phyloP scores from a whole-genome alignment of 35 echinoderm and acorn worm species.

The Lytechinus variegatus region DNA sequence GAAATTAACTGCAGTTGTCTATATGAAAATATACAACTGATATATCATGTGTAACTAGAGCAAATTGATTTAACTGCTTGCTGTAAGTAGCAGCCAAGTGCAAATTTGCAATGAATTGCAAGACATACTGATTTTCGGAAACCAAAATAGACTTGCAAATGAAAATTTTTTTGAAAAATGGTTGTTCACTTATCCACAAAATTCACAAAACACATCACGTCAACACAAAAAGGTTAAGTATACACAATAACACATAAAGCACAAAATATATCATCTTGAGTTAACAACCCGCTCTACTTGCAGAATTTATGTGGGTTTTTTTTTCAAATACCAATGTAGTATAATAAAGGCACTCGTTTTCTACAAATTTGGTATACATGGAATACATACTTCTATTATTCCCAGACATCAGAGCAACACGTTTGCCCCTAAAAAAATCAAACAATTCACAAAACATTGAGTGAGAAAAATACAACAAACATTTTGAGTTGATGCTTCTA shows the following conservation, averaged over 20 bases:
- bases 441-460: background rate
- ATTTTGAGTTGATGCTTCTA: background rate
- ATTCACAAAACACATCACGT: background rate
- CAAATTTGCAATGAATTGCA: no score
- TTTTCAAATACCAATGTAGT: background rate
- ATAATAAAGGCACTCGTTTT: slow-evolving; percentile 3
- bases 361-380: background rate
- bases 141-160: no score
- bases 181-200: background rate
- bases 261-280: background rate
- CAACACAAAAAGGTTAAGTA: background rate
- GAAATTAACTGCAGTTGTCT: no score
- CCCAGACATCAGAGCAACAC: no score
- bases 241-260: background rate
- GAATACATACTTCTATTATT: background rate
- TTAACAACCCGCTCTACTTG: background rate
- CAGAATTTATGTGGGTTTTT: background rate
- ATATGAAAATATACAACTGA: no score
- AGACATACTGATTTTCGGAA: no score
- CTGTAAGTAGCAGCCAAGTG: no score
- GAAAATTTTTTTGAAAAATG: background rate
- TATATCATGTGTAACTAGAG: no score
- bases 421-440: background rate
- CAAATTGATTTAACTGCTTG: no score
- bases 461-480: background rate